These are phyloP conservation scores for Procambarus virginalis DNA, from an alignment of 1,140 invertebrate genomes.

Conservation along the genomic window DNA sequence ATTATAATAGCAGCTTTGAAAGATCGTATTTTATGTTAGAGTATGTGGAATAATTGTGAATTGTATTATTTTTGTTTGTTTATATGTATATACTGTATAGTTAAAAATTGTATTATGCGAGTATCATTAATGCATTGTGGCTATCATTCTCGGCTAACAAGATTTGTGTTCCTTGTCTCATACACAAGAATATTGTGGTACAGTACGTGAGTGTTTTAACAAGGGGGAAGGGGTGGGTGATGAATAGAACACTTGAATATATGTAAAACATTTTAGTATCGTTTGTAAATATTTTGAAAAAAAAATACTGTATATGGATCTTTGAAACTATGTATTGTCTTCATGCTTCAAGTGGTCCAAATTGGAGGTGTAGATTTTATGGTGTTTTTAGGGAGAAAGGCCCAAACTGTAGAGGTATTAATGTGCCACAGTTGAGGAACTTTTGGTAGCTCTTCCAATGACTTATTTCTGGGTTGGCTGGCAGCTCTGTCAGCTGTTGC, in stretches of 20 bases:
- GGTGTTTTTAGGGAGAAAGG: neutral
- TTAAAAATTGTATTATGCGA: neutral
- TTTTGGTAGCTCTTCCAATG: neutral
- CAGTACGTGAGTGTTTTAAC: neutral
- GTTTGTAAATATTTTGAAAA: neutral
- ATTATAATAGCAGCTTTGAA: no score
- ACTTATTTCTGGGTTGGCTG: neutral
- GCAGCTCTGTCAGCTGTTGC: neutral
- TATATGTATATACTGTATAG: neutral
- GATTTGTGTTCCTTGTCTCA: neutral
- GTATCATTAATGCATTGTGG: neutral
- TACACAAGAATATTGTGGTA: neutral
- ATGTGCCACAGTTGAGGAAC: neutral
- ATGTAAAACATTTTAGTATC: neutral
- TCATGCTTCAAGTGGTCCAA: neutral
- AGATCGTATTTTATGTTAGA: no score
- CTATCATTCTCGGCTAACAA: neutral
- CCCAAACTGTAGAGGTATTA: neutral
- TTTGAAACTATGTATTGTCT: neutral
- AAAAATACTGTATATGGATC: neutral
- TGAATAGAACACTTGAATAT: neutral
- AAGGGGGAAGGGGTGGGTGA: neutral
- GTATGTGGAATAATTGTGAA: no score
- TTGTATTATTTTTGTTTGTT: neutral
- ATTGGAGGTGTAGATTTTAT: neutral